These are phyloP conservation scores for Numenius phaeopus DNA, from an alignment of 2,797 vertebrate genomes.

Conservation along the genomic window DNA sequence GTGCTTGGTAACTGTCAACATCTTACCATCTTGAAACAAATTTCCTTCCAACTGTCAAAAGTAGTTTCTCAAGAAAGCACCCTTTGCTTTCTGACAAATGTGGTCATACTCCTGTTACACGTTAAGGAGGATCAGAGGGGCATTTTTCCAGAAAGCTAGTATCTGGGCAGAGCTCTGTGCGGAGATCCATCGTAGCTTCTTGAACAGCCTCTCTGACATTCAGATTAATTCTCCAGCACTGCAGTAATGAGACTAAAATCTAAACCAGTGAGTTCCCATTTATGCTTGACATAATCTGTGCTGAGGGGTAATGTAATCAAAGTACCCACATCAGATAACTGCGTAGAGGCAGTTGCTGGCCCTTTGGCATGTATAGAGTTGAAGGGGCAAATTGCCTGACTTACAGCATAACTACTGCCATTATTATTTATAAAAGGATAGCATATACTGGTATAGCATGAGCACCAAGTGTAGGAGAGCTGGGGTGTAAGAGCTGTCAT, in stretches of 20 bases:
- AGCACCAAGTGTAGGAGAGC: background rate
- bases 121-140: background rate
- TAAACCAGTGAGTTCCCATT: background rate
- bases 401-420: background rate
- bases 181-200: background rate
- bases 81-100: background rate
- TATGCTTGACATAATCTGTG: background rate
- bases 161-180: background rate
- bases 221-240: background rate
- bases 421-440: background rate
- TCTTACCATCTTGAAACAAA: background rate
- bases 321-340: background rate
- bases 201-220: background rate
- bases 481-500: background rate
- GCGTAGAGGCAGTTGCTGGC: background rate
- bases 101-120: background rate
- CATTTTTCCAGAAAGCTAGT: background rate
- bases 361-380: background rate
- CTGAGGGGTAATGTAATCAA: background rate
- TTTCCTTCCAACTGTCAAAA: background rate
- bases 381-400: background rate
- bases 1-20: background rate
- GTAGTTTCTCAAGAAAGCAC: background rate
- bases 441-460: accelerated
- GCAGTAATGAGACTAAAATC: background rate